These are phyloP conservation scores for Palythoa grandis DNA, from an alignment of 92 coral and sea anemone genomes.

Conservation along the genomic window DNA sequence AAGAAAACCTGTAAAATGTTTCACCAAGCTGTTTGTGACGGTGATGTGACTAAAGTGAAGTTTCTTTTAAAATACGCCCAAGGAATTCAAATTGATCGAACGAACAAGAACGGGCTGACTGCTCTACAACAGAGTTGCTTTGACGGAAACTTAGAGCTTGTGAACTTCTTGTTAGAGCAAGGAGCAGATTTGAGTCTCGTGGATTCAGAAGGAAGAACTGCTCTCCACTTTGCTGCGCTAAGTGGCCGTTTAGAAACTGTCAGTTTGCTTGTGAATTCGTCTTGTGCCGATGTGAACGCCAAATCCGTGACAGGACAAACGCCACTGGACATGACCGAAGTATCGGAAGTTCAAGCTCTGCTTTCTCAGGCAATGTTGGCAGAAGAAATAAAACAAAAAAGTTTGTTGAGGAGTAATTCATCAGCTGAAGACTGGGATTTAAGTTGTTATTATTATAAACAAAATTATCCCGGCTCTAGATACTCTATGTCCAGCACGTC, in stretches of 20 bases:
- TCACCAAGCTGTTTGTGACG: slow-evolving; percentile 93
- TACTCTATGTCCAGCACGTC: slow-evolving; percentile 90
- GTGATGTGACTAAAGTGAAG: slow-evolving; percentile 94
- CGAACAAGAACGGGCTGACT: slow-evolving; percentile 82
- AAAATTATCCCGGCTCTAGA: slow-evolving; percentile 87
- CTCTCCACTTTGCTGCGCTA: slow-evolving; percentile 87
- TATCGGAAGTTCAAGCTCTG: slow-evolving; percentile 74
- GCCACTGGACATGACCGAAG: slow-evolving; percentile 85
- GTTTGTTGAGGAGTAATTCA: slow-evolving; percentile 34
- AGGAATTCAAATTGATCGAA: slow-evolving; percentile 86
- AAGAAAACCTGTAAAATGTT: slow-evolving; percentile 51
- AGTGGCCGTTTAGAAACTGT: slow-evolving; percentile 84
- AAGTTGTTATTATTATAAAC: slow-evolving; percentile 54
- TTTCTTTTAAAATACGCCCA: slow-evolving; percentile 88
- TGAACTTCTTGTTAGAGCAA: slow-evolving; percentile 83
- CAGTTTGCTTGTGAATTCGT: slow-evolving; percentile 84
- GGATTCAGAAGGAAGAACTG: slow-evolving; percentile 80
- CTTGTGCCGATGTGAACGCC: slow-evolving; percentile 91
- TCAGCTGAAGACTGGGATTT: slow-evolving; percentile 69
- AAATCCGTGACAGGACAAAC: slow-evolving; percentile 75
- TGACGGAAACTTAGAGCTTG: slow-evolving; percentile 84
- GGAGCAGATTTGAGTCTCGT: slow-evolving; percentile 90
- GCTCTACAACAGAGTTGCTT: slow-evolving; percentile 91
- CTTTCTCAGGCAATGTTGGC: slow-evolving; percentile 86
- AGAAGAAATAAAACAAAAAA: slow-evolving; percentile 78